Base-by-base conservation (phyloP, 2,797 vertebrate genomes). In the Gorsachius magnificus region DNA sequence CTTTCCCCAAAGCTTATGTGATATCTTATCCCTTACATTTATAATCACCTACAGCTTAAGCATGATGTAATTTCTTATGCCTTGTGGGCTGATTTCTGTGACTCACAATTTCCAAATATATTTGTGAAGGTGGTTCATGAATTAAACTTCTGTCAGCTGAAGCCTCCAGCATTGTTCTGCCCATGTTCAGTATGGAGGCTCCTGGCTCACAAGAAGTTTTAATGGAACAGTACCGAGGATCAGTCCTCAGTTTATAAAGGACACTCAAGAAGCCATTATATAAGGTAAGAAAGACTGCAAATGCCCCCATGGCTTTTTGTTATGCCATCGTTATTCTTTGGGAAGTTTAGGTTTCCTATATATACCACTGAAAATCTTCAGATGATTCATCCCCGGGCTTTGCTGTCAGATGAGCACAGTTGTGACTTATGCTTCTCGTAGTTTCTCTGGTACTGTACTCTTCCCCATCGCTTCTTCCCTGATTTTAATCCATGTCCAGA, bases 51-150 rank as follows among this genome's bases (percentile, higher is more conserved):
- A 87, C 90, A 92, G 89, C 77, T 92, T 83, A 95, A 95, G 85
- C 92, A 94, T 95, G 96, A 96, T 97, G 95, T 97, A 95, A 96
- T 95, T 95, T 94, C 90, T 97, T 94, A 90, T 97, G 94, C 89
- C 87, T 93, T 92, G 91, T 96, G 96, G 92, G 95, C 91, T 95
- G 96, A 96, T 75, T 97, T 93, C 81, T 92, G 81, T 96, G 95
- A 97, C 82, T 97, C 96, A 97, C 88, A 63, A 89, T 89, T 96
- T 96, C 96, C 92, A 97, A 97, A 95, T 95, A 93, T 96, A 97
- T 93, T 95, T 96, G 84, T 95, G 96, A 96, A 96, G 95, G 95
- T 97, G 92, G 90, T 94, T 97, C 90, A 96, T 91, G 94, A 97
- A 97, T 96, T 95, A 91, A 90, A 95, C 85, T 95, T 96, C 88